phyloP scores from a whole-genome alignment of 2,797 vertebrate genomes.

The Propithecus deckenii region DNA sequence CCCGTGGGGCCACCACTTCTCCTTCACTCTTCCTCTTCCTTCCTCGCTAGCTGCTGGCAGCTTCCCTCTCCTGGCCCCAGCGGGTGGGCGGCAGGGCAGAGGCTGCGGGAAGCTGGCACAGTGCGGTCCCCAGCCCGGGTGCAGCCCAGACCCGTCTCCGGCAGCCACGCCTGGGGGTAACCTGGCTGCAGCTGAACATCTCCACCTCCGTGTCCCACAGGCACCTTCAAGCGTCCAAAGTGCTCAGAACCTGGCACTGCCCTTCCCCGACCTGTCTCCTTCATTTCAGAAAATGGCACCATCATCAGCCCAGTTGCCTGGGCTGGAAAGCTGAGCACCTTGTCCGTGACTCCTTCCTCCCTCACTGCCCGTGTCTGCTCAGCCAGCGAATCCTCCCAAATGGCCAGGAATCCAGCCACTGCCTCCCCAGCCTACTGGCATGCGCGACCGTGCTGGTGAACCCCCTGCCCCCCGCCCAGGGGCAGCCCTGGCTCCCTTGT shows the following conservation, averaged over 20 bases:
- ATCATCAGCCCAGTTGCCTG: neutral
- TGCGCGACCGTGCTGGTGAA: neutral
- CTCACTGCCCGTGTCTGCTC: neutral
- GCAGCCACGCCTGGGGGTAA: neutral
- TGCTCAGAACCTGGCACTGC: neutral
- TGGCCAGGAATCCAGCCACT: neutral
- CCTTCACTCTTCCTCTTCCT: conserved; percentile 47
- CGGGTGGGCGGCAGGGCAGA: neutral
- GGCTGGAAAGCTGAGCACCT: neutral
- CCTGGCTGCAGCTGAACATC: no score
- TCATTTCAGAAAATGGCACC: neutral
- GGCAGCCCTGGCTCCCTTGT: neutral
- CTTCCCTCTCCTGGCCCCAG: conserved; percentile 25
- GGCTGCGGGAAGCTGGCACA: neutral
- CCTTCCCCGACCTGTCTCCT: neutral
- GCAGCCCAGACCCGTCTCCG: neutral
- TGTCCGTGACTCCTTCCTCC: neutral
- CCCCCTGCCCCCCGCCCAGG: neutral
- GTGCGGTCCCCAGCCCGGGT: neutral
- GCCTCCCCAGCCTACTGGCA: neutral
- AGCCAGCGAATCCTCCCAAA: neutral
- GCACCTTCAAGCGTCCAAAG: neutral
- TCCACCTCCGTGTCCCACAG: accelerated
- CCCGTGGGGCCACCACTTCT: neutral
- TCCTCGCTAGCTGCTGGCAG: neutral